These are phyloP conservation scores for Lycia hirtaria DNA, from an alignment of 2,888 invertebrate species.

Conservation along the genomic window DNA sequence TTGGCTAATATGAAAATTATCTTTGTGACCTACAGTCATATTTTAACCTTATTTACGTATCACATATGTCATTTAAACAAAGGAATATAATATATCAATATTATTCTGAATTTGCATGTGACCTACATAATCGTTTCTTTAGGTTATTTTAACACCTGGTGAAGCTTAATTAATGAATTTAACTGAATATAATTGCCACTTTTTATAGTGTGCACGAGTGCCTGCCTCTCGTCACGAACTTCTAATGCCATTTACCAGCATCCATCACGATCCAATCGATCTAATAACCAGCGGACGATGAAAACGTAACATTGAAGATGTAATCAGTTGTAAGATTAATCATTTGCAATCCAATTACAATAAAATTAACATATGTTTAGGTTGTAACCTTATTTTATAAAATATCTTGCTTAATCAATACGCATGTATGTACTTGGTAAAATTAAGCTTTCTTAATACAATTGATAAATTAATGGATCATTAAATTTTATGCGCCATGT, in stretches of 20 bases:
- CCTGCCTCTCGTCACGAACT: constrained; percentile 18
- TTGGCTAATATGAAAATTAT: too few relatives aligned
- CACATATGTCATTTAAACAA: not conserved
- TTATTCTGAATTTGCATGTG: not conserved
- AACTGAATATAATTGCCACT: not conserved
- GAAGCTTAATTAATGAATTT: not conserved
- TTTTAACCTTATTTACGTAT: not conserved
- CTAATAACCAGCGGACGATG: constrained; percentile 22
- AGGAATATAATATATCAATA: not conserved
- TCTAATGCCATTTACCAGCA: constrained; percentile 30
- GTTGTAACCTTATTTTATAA: constrained; percentile 1
- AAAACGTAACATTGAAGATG: constrained; percentile 20
- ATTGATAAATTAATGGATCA: not conserved
- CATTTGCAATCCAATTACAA: constrained; percentile 24
- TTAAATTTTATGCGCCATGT: not conserved
- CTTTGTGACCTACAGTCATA: not conserved
- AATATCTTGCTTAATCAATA: constrained; percentile 1
- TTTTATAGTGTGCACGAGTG: constrained; percentile 22
- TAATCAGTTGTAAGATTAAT: constrained; percentile 27
- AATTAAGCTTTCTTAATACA: not conserved
- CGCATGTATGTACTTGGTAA: not conserved
- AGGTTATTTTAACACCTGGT: not conserved
- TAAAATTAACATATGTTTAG: constrained; percentile 6
- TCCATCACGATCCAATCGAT: constrained; percentile 32
- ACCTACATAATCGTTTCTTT: not conserved